phyloP scores from a whole-genome alignment of 2,797 vertebrate species.

The Lemur catta region DNA sequence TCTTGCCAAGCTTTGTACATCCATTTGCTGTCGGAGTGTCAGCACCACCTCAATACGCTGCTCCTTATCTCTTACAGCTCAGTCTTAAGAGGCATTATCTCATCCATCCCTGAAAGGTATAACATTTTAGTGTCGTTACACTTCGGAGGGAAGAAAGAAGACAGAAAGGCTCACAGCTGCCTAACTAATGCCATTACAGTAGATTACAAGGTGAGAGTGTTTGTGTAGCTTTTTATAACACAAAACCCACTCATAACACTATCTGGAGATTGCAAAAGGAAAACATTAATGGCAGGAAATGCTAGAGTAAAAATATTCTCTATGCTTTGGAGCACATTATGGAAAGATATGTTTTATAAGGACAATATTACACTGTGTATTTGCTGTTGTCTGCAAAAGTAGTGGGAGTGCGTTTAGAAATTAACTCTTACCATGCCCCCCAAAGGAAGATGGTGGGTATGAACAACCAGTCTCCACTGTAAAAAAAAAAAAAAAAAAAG shows the following conservation, averaged over 20 bases:
- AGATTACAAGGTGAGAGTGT: constrained; percentile 72
- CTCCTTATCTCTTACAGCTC: constrained; percentile 40
- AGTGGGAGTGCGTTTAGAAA: constrained; percentile 25
- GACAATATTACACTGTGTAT: constrained; percentile 43
- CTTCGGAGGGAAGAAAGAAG: constrained; percentile 52
- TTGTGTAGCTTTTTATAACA: constrained; percentile 75
- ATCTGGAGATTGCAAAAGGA: constrained; percentile 70
- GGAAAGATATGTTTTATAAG: constrained; percentile 72
- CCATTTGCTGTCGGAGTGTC: constrained; percentile 31
- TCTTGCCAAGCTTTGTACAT: not conserved
- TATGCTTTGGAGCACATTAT: constrained; percentile 67
- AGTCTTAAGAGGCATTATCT: constrained; percentile 69
- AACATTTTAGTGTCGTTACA: constrained; percentile 56
- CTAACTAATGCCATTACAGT: constrained; percentile 54
- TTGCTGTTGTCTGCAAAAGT: constrained; percentile 50
- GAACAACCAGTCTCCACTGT: not conserved
- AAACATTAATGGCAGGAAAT: constrained; percentile 77
- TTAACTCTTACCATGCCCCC: constrained; percentile 49
- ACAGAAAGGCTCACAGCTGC: constrained; percentile 23
- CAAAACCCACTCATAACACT: constrained; percentile 59
- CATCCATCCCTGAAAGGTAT: constrained; percentile 54
- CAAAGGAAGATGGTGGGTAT: not conserved
- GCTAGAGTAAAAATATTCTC: constrained; percentile 70
- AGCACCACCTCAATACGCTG: not conserved
- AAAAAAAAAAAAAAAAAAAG: not conserved